Base-by-base conservation (phyloP, 1,140 invertebrate genomes). In the Drosophila micromelanica region DNA sequence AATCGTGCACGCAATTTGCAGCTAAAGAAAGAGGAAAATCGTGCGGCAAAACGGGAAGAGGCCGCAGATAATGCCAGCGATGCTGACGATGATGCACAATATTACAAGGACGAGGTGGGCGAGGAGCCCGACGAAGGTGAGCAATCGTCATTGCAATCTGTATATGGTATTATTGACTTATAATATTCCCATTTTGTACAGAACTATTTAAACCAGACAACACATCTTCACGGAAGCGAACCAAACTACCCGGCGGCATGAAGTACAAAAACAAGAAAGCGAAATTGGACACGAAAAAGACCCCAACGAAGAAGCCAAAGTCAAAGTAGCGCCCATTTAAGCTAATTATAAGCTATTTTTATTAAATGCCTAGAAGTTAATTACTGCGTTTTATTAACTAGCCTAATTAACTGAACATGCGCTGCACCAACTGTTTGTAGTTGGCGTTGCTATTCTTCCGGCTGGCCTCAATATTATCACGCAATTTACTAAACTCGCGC, bases 51-150 rank as follows among this genome's bases (percentile, higher is more conserved):
- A 15, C 45, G 65, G 5, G 92, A 92, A 92, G 74, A 73, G 84
- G 57, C 92, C 92, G 49, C 93, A 92, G 32, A 93, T 92, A 91
- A 93, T 75, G 91, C 82, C n/a, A 92, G 84, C n/a, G 79, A 81
- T 48, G 74, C 78, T 1, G 93, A 94, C 17, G 95, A 97, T 86
- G 96, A 97, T 93, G 95, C 93, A 0, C 95, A 96, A 71, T 98
- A 97, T 93, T 98, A 96, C 91, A 93, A 95, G 68, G 92, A 97
- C 76, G 97, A 97, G 94, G 96, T 98, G 23, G 97, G 97, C 46
- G 94, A 96, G 70, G 96, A 97, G 85, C 97, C 97, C 5, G 97
- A 98, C 71, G 93, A 95, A 94, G 96, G 90, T 91, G 20, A 51
- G 63, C 23, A 17, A 48, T 15, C 20, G 7, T 32, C 7, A 37